These are phyloP conservation scores for Wiebesia pumilae DNA, from an alignment of 1,140 invertebrate species.

Conservation along the genomic window DNA sequence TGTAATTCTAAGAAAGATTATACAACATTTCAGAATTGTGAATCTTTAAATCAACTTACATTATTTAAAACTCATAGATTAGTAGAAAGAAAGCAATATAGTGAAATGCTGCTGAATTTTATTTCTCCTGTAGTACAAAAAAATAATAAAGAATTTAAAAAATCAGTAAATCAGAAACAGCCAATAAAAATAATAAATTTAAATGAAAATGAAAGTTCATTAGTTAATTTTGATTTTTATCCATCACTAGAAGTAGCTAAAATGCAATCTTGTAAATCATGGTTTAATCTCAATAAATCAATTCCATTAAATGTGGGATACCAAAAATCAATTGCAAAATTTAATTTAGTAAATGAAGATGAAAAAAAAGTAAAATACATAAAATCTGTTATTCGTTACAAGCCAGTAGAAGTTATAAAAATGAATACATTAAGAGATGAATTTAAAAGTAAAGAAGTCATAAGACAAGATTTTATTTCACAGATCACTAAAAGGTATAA, in stretches of 20 bases:
- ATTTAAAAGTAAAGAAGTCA: constrained; percentile 60
- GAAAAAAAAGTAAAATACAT: not conserved
- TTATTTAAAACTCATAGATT: constrained; percentile 59
- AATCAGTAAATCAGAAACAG: not conserved
- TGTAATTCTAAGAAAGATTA: constrained; percentile 37
- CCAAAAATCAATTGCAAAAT: not conserved
- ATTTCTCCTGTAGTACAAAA: constrained; percentile 56
- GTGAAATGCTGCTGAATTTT: constrained; percentile 65
- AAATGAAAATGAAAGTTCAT: constrained; percentile 46
- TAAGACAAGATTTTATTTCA: constrained; percentile 61
- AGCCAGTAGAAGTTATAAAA: constrained; percentile 47
- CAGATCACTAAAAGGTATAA: constrained; percentile 63
- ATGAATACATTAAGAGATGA: constrained; percentile 67
- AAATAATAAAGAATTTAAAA: constrained; percentile 17
- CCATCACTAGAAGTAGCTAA: constrained; percentile 64
- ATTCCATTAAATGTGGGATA: not conserved
- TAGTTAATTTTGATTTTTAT: constrained; percentile 49
- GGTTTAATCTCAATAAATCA: constrained; percentile 23
- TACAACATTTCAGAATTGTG: not conserved
- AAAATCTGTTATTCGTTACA: not conserved
- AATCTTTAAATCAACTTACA: constrained; percentile 52
- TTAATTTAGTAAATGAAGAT: constrained; percentile 20
- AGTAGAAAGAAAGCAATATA: constrained; percentile 66
- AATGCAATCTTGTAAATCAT: not conserved
- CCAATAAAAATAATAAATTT: constrained; percentile 9